Evolutionary conservation across 2,888 invertebrate genomes (phyloP).

Genomic region (Xestia c-nigrum): DNA sequence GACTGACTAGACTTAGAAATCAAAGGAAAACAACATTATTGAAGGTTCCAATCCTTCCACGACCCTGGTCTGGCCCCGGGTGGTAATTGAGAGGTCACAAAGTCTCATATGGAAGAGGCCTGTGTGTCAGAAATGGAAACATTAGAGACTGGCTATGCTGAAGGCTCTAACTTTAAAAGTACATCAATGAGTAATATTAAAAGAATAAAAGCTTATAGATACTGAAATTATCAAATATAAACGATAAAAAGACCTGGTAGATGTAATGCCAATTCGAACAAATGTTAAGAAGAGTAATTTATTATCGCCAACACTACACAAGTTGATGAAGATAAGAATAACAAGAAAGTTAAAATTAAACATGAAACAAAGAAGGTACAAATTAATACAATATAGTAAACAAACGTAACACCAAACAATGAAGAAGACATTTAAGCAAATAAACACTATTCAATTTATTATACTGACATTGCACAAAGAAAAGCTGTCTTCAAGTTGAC

Average conservation of each 20-base stretch:
- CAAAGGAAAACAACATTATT: neutral
- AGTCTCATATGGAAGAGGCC: neutral
- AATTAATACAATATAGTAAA: conserved; percentile 6
- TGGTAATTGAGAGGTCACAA: neutral
- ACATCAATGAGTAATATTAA: neutral
- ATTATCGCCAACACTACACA: neutral
- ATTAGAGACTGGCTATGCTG: neutral
- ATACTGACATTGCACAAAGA: conserved; percentile 6
- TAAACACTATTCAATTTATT: conserved; percentile 9
- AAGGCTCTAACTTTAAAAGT: neutral
- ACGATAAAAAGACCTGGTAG: neutral
- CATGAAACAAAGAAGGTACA: neutral
- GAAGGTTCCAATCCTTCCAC: neutral
- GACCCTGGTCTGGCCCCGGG: neutral
- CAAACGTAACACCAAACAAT: conserved; percentile 10
- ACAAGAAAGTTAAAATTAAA: neutral
- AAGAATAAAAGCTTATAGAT: neutral
- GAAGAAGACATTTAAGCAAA: conserved; percentile 2
- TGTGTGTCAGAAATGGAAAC: neutral
- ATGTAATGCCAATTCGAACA: neutral
- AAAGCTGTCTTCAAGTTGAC: conserved; percentile 10
- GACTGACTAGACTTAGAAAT: neutral
- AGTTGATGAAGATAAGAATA: neutral
- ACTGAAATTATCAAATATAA: neutral
- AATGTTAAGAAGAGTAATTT: neutral